Conservation (phyloP, 2,888 invertebrate species). For the Megaustenia siamemsis region DNA sequence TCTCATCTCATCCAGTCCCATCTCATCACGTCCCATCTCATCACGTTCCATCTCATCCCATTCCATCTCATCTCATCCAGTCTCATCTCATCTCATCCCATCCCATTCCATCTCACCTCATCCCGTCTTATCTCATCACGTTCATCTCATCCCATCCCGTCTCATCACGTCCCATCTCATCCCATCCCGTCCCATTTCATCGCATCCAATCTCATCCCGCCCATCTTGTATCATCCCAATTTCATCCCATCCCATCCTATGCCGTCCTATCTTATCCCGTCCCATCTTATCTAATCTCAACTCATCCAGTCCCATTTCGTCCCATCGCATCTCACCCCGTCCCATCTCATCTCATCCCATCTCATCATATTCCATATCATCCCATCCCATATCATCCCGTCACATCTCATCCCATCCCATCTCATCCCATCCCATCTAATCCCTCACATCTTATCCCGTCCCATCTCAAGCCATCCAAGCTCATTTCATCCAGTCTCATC, state of each 20-base stretch:
- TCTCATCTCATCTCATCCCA: neutral
- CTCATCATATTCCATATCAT: neutral
- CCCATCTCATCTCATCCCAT: neutral
- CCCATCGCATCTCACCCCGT: neutral
- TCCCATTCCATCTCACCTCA: neutral
- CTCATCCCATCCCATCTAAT: neutral
- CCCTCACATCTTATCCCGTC: neutral
- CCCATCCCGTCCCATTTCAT: neutral
- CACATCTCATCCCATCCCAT: no score
- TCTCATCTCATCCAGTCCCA: neutral
- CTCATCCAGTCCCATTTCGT: neutral
- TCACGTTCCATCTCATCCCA: neutral
- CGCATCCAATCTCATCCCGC: no score
- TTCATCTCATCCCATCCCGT: neutral
- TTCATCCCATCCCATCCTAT: no score
- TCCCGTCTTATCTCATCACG: neutral
- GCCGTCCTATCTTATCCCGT: no score
- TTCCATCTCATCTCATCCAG: neutral
- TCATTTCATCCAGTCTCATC: no score
- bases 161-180: neutral
- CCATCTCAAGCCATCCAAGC: neutral
- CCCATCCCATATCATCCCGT: neutral
- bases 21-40: neutral
- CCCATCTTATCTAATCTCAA: neutral
- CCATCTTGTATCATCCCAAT: no score